Evolutionary conservation across 2,113 vertebrate genomes (phyloP), one percentile per base, ranked within the genome.

Genomic region (Plectropomus leopardus): DNA sequence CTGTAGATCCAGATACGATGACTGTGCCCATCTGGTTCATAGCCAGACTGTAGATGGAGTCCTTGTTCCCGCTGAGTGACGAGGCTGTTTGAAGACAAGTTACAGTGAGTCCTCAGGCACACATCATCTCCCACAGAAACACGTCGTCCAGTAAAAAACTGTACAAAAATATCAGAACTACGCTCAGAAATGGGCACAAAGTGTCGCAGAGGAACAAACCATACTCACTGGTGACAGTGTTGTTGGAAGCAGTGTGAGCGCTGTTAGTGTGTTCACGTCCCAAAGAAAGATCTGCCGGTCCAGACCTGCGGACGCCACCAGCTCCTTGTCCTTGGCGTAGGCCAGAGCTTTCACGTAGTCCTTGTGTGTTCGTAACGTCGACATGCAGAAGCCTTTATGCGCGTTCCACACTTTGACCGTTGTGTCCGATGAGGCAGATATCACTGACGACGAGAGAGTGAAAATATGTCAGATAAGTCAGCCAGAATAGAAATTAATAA

Each of bases 401-500:
- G 98, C 98, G n/a, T 99, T 99, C 98, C 98, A 99, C 24, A 99
- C 98, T 96, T 99, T 99, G 45, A 99, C 98, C 47, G 98, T 99
- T 1, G 98, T 99, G 83, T 99, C 98, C 1, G 98, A 99, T 50
- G 98, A 99, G 42, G 98, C 98, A 78, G 98, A 99, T 94, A 99
- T 99, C 91, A 99, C 98, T 99, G 60, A 72, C 72, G 82, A 78
- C 3, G 36, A 26, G 48, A 45, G 17, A 7, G 9, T 1, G 0
- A 54, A 13, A 19, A 17, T 5, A 9, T 10, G 17, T 58, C 16
- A 48, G 40, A 55, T 47, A 6, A 34, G 30, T 45, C 45, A 24
- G 19, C 17, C 51, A n/a, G n/a, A n/a, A n/a, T n/a, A n/a, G n/a
- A n/a, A n/a, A n/a, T n/a, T n/a, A n/a, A n/a, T n/a, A n/a, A n/a